These are phyloP conservation scores for Sarcophaga rosellei DNA, from an alignment of 2,888 invertebrate genomes.

Conservation along the genomic window DNA sequence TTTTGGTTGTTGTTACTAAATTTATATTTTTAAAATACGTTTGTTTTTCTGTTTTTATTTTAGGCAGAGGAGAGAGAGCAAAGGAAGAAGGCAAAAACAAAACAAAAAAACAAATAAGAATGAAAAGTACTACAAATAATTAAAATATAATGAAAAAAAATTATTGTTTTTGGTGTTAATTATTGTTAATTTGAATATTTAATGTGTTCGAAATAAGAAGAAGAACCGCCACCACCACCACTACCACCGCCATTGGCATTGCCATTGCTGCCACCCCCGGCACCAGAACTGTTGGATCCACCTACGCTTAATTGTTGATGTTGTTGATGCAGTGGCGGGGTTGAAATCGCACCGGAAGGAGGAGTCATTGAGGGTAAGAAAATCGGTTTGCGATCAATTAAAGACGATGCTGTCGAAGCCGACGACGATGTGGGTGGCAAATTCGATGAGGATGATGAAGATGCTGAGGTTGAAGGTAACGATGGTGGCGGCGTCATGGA, in stretches of 20 bases:
- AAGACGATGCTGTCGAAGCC: slow-evolving; percentile 70
- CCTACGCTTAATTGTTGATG: slow-evolving; percentile 64
- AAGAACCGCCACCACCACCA: slow-evolving; percentile 29
- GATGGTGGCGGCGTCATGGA: slow-evolving; percentile 75
- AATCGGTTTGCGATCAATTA: slow-evolving; percentile 79
- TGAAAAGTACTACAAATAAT: background rate
- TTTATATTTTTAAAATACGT: slow-evolving; percentile 5
- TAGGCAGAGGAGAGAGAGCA: background rate
- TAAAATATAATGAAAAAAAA: slow-evolving; percentile 19
- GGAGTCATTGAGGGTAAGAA: slow-evolving; percentile 78
- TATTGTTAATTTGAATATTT: slow-evolving; percentile 76
- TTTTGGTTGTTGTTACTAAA: slow-evolving; percentile 39
- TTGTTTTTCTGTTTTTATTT: background rate
- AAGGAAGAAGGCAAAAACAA: too few species aligned
- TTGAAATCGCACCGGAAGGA: slow-evolving; percentile 74
- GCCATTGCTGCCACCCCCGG: slow-evolving; percentile 26
- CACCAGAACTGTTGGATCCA: slow-evolving; percentile 64
- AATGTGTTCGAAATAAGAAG: slow-evolving; percentile 76
- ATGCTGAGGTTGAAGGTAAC: slow-evolving; percentile 72
- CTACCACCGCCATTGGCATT: too few species aligned
- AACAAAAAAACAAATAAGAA: too few species aligned
- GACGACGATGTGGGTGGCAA: slow-evolving; percentile 72
- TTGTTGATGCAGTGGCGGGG: slow-evolving; percentile 73
- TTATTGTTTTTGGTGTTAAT: background rate
- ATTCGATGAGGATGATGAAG: slow-evolving; percentile 70